A percentile compares a stretch with the other conserved stretches of the same genome.
Conservation (phyloP, 2,797 vertebrate genomes). For the Galagoides demidoff region DNA sequence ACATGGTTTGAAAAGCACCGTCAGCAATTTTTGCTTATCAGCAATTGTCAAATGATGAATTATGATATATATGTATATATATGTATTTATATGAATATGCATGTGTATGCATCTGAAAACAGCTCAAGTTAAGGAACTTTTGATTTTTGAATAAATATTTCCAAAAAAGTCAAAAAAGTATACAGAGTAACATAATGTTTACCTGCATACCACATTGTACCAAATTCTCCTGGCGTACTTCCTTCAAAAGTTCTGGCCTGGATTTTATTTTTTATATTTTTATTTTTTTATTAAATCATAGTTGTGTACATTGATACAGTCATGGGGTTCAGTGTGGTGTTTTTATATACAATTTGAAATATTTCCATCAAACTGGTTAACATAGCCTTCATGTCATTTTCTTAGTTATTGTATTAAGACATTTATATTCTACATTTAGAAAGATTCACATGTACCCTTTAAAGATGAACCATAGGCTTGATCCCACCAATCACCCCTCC, state of each 20-base stretch:
- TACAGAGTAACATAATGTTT: neutral
- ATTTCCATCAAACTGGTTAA: too few relatives aligned
- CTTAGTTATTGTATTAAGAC: too few relatives aligned
- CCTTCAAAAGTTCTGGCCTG: neutral
- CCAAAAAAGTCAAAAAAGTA: neutral
- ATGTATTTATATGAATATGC: neutral
- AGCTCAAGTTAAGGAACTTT: neutral
- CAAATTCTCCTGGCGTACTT: neutral
- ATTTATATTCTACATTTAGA: too few relatives aligned
- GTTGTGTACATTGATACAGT: too few relatives aligned
- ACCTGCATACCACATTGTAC: neutral
- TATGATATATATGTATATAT: neutral
- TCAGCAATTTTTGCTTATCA: neutral
- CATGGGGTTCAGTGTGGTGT: too few relatives aligned
- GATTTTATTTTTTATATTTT: neutral
- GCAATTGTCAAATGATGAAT: neutral
- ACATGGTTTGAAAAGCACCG: neutral
- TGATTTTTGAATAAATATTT: neutral
- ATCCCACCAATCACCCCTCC: too few relatives aligned
- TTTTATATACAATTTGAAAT: too few relatives aligned
- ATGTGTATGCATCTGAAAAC: neutral
- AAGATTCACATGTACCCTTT: too few relatives aligned
- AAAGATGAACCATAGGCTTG: too few relatives aligned
- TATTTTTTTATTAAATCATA: too few relatives aligned
- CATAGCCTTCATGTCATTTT: too few relatives aligned